These are phyloP conservation scores for Macropis europaea DNA, from an alignment of 2,888 invertebrate species.

Conservation along the genomic window DNA sequence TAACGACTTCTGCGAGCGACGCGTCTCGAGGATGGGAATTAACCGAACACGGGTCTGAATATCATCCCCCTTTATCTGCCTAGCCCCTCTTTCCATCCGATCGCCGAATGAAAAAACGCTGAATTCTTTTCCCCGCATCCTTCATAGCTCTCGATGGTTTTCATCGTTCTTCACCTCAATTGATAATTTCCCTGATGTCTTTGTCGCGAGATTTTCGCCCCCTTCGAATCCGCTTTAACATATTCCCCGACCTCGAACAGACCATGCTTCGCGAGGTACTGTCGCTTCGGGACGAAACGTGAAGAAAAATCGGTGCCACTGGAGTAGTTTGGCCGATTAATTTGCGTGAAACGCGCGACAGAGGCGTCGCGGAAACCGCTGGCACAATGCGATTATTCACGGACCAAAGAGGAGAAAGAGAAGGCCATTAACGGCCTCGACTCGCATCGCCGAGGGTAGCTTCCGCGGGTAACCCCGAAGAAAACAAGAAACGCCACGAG, in stretches of 20 bases:
- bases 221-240: too few species aligned
- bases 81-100: not conserved
- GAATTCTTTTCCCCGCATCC: not conserved
- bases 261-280: too few species aligned
- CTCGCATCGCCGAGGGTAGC: slow-evolving; percentile 16
- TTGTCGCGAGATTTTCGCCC: too few species aligned
- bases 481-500: slow-evolving; percentile 40
- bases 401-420: slow-evolving; percentile 44
- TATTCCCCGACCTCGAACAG: too few species aligned
- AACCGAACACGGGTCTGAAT: not conserved
- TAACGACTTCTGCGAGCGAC: slow-evolving; percentile 44
- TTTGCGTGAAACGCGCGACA: slow-evolving; percentile 13
- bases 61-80: not conserved
- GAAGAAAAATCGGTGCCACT: not conserved
- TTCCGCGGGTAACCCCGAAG: slow-evolving; percentile 4
- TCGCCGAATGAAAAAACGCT: not conserved
- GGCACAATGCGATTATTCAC: slow-evolving; percentile 58
- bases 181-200: too few species aligned
- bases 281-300: not conserved
- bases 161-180: too few species aligned
- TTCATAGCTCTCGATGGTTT: too few species aligned
- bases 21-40: slow-evolving; percentile 27
- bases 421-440: slow-evolving; percentile 53
- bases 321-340: slow-evolving; percentile 9
- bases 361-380: slow-evolving; percentile 41